Conservation (phyloP, 2,888 invertebrate genomes). For the Plebejus anna region DNA sequence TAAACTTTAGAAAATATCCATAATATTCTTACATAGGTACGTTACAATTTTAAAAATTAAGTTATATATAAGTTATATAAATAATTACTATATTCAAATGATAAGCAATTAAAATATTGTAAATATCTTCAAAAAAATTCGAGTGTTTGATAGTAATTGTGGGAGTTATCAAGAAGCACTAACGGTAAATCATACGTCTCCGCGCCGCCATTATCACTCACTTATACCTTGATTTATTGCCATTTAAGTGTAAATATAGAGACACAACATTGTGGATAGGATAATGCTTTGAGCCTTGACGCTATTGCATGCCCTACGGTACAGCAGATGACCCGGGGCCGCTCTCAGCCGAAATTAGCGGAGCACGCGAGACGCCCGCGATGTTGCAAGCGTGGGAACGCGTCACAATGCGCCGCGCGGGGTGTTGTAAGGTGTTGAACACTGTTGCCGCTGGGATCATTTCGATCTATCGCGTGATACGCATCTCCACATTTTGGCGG, state of each 20-base stretch:
- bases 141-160: not conserved
- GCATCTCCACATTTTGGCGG: not conserved
- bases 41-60: no score
- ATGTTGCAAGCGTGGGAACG: constrained; percentile 24
- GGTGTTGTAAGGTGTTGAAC: constrained; percentile 16
- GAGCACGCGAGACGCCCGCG: not conserved
- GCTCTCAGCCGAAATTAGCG: constrained; percentile 3
- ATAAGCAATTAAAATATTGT: not conserved
- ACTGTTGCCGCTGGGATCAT: not conserved
- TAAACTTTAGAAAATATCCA: no score
- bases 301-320: not conserved
- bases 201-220: not conserved
- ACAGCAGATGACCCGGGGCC: constrained; percentile 4
- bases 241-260: not conserved
- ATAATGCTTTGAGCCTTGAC: constrained; percentile 8
- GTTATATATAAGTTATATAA: no score
- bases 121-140: not conserved
- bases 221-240: not conserved
- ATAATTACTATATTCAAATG: not conserved
- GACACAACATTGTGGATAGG: not conserved
- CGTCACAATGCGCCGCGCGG: not conserved
- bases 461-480: constrained; percentile 19
- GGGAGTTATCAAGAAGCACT: not conserved
- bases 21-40: no score
- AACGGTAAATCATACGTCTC: not conserved